These are phyloP conservation scores for Hybognathus amarus DNA, from an alignment of 2,797 vertebrate genomes.

Conservation along the genomic window DNA sequence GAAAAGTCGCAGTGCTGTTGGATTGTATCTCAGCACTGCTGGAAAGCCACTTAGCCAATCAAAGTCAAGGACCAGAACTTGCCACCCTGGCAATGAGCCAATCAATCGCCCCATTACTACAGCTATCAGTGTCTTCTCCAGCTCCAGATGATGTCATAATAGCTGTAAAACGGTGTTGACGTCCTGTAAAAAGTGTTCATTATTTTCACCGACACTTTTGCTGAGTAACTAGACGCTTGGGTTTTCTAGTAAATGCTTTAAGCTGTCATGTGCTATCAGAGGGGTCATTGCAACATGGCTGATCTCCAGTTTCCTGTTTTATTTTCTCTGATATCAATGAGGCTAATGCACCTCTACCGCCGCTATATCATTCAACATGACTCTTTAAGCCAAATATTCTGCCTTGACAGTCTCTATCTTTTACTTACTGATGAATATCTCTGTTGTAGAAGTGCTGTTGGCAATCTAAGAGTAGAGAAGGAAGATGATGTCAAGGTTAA, in stretches of 20 bases:
- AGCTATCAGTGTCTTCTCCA: constrained; percentile 30
- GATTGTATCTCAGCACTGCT: not conserved
- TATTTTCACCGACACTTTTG: constrained; percentile 15
- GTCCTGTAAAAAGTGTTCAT: constrained; percentile 4
- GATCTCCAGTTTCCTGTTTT: constrained; percentile 6
- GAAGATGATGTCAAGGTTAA: constrained; percentile 1
- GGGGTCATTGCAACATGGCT: not conserved
- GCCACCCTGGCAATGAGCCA: constrained; percentile 25
- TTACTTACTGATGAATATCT: not conserved
- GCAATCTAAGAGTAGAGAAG: constrained; percentile 8
- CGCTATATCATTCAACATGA: not conserved
- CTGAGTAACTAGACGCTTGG: constrained; percentile 11
- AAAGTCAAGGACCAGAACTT: not conserved
- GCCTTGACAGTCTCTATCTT: not conserved
- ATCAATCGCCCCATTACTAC: constrained; percentile 6
- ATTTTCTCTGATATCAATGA: constrained; percentile 32
- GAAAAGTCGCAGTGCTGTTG: not conserved
- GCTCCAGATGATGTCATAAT: constrained; percentile 34
- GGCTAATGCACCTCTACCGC: constrained; percentile 20
- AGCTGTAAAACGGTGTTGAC: not conserved
- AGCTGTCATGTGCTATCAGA: constrained; percentile 3
- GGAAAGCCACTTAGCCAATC: not conserved
- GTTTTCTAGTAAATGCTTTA: constrained; percentile 38
- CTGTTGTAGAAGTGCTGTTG: not conserved
- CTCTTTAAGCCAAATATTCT: not conserved